A percentile compares a stretch with the other conserved stretches of the same genome.
Conservation (phyloP, 2,888 invertebrate genomes). For the Drosophila austrosaltans region DNA sequence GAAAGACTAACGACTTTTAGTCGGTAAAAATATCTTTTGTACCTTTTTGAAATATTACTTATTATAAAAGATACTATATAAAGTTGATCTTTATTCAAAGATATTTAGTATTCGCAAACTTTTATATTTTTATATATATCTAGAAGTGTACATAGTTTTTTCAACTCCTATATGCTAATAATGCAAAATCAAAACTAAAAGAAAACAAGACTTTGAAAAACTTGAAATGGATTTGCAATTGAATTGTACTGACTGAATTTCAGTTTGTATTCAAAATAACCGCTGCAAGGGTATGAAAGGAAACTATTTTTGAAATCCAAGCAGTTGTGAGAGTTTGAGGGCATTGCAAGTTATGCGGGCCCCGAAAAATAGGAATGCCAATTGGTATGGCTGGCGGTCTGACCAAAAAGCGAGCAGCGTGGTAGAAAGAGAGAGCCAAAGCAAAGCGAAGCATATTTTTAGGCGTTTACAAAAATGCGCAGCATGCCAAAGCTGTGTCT, state of each 20-base stretch:
- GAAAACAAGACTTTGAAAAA: too few species aligned
- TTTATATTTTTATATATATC: too few species aligned
- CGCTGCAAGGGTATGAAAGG: neutral
- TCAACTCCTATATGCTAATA: too few species aligned
- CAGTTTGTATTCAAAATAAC: neutral
- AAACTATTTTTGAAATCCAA: conserved; percentile 7
- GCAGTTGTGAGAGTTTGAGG: conserved; percentile 9
- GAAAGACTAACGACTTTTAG: too few species aligned
- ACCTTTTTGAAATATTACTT: too few species aligned
- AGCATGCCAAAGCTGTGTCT: conserved; percentile 27
- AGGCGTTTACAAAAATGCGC: conserved; percentile 62
- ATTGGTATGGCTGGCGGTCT: neutral
- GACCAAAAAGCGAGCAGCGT: conserved; percentile 21
- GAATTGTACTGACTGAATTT: neutral
- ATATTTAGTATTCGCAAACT: too few species aligned
- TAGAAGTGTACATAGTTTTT: too few species aligned
- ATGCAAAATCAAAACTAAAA: too few species aligned
- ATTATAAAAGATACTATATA: too few species aligned
- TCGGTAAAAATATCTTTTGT: too few species aligned
- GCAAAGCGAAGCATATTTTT: conserved; percentile 58
- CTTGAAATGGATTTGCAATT: too few species aligned
- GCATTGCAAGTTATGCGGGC: conserved; percentile 36
- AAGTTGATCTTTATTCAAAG: too few species aligned
- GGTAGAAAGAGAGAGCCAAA: conserved; percentile 1
- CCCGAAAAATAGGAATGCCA: conserved; percentile 30